phyloP scores from a whole-genome alignment of 2,888 invertebrate species.

The Brachylomia viminalis region DNA sequence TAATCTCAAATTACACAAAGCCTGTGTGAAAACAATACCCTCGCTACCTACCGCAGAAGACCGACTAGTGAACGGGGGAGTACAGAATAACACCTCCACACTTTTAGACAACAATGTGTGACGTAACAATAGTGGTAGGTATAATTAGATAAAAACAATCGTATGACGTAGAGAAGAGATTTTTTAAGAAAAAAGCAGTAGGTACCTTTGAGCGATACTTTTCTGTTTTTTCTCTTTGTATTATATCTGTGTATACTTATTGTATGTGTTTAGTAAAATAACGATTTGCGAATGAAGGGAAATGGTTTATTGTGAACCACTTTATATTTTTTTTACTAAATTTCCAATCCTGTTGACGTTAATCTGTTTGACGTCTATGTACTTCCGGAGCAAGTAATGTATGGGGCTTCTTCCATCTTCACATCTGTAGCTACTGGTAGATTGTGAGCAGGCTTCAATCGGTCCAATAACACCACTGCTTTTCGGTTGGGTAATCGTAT shows the following conservation, averaged over 20 bases:
- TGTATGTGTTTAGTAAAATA: background rate
- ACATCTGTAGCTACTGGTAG: too few species aligned
- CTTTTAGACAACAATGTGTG: background rate
- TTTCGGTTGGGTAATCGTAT: too few species aligned
- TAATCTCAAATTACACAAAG: background rate
- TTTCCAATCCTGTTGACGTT: too few species aligned
- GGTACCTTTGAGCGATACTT: background rate
- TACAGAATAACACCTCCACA: background rate
- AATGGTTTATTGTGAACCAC: background rate
- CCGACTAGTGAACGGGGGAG: too few species aligned
- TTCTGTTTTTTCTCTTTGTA: background rate
- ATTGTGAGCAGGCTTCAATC: too few species aligned
- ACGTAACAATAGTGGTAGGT: background rate
- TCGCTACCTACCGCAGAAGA: background rate
- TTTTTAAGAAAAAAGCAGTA: background rate
- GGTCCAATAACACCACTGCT: too few species aligned
- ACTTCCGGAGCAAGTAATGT: too few species aligned
- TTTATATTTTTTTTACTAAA: too few species aligned
- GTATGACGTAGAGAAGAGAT: too few species aligned
- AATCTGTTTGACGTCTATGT: too few species aligned
- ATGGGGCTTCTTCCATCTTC: too few species aligned
- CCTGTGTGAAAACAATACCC: background rate
- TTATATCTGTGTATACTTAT: background rate
- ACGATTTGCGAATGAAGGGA: background rate
- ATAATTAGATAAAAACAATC: background rate